Base-by-base conservation (phyloP, 2,797 vertebrate species). In the Adelosebastes latens region DNA sequence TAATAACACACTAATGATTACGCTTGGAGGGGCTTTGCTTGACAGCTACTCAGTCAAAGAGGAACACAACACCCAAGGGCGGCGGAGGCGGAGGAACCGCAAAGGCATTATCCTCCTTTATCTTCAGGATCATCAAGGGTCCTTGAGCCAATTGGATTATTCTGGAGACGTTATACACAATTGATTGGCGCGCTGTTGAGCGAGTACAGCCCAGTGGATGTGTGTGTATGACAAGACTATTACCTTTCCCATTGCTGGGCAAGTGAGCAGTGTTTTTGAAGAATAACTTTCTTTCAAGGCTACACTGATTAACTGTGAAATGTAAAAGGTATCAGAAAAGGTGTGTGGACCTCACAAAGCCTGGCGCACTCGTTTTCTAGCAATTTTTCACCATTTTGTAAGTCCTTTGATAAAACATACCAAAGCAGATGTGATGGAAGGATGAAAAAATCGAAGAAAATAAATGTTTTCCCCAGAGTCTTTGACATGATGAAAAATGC, bases 121-220 rank as follows among this genome's bases (percentile, higher is more conserved):
- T 92, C 92, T 75, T 84, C 77, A 71, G 87, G 81, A 89, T 88
- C 79, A 82, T 88, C 81, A 77, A 90, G 88, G 87, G 89, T 93
- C 92, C 92, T 94, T 86, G 72, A 92, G 86, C 81, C 91, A 92
- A 92, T 91, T 92, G 86, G 85, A 92, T 93, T 91, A 87, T 88
- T 88, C 85, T 80, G 59, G 65, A 86, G 83, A 81, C 77, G 79
- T 89, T 91, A 81, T 83, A 77, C 79, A 81, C 79, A 88, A 89
- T 87, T 92, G 93, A 94, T 93, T 93, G 80, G 85, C 75, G 53
- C 1, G 18, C 55, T 46, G 46, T 64, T 56, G 83, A 91, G 82
- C 72, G 80, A 87, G 72, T 88, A 68, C 76, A 86, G 85, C 75
- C 79, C 89, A 79, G 79, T 70, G 80, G 77, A 70, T 78, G 84